phyloP scores from a whole-genome alignment of 2,113 vertebrate species.

The Deroptyus accipitrinus region DNA sequence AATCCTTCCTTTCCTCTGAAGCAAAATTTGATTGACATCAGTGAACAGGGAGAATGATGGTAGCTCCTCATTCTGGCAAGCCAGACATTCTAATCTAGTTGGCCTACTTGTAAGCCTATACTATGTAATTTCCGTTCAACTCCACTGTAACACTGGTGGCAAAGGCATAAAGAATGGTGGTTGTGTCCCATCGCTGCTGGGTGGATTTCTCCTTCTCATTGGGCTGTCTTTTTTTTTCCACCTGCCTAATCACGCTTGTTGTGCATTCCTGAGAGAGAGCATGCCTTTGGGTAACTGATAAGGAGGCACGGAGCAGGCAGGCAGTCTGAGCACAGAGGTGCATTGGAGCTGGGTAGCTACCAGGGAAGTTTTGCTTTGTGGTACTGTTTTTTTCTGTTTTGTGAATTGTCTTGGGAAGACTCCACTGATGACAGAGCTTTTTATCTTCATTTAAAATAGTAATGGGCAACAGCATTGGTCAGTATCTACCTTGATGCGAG shows the following conservation, averaged over 20 bases:
- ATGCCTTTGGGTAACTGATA: not conserved
- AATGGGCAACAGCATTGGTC: not conserved
- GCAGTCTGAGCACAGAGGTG: accelerated
- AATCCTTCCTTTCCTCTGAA: not conserved
- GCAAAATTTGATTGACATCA: not conserved
- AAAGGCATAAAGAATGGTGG: not conserved
- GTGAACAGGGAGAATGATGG: not conserved
- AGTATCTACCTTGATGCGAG: not conserved
- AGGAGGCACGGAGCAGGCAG: not conserved
- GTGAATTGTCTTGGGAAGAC: not conserved
- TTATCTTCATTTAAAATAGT: not conserved
- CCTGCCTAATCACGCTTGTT: not conserved
- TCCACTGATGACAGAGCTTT: not conserved
- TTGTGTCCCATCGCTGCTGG: not conserved
- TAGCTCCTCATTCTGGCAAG: not conserved
- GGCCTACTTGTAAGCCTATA: not conserved
- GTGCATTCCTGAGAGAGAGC: not conserved
- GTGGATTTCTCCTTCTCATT: not conserved
- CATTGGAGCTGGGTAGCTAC: not conserved
- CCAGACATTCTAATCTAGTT: not conserved
- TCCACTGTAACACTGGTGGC: not conserved
- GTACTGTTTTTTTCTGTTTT: not conserved
- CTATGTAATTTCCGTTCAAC: not conserved
- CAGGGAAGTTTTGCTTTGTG: not conserved
- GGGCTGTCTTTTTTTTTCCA: not conserved